Evolutionary conservation across 2,888 invertebrate genomes (phyloP), one percentile per base, ranked within the genome.

Genomic region (Megastigmus dorsalis): DNA sequence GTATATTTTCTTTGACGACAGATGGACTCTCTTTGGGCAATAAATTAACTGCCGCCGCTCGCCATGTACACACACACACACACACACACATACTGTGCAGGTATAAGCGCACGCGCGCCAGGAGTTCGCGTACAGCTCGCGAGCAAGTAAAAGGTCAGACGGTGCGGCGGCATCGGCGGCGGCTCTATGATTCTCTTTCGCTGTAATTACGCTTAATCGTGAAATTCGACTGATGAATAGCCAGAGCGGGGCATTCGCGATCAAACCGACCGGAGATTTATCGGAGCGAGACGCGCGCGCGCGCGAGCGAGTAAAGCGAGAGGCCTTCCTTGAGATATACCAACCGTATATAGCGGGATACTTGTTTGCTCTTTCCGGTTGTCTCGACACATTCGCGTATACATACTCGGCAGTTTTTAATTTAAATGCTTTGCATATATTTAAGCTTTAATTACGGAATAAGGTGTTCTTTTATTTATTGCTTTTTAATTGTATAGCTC

Each of bases 1-100:
- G 57, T 60, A 54, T 62, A 62, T 67, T 67, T 66, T 3, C 45
- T 26, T 0, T 41, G 72, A 41, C 50, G 65, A 50, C 72, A 52
- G 50, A 65, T 55, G 55, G 57, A 15, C 41, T 45, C 63, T 71
- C 55, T 38, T 71, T 20, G n/a, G 57, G n/a, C 50, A 3, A 72
- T 65, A 72, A 63, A 65, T 72, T 65, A 65, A 33, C 48, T 57
- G 60, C n/a, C n/a, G n/a, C n/a, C 45, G 66, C 43, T 30, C 48
- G 57, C 33, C 65, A 20, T n/a, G n/a, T n/a, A n/a, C n/a, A n/a
- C n/a, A n/a, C n/a, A n/a, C n/a, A n/a, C n/a, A n/a, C n/a, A n/a
- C n/a, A n/a, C n/a, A n/a, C n/a, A n/a, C n/a, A n/a, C n/a, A n/a
- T n/a, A n/a, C n/a, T n/a, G n/a, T n/a, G n/a, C n/a, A n/a, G n/a